These are phyloP conservation scores for Podocnemis expansa DNA, from an alignment of 2,113 vertebrate species.

Conservation along the genomic window DNA sequence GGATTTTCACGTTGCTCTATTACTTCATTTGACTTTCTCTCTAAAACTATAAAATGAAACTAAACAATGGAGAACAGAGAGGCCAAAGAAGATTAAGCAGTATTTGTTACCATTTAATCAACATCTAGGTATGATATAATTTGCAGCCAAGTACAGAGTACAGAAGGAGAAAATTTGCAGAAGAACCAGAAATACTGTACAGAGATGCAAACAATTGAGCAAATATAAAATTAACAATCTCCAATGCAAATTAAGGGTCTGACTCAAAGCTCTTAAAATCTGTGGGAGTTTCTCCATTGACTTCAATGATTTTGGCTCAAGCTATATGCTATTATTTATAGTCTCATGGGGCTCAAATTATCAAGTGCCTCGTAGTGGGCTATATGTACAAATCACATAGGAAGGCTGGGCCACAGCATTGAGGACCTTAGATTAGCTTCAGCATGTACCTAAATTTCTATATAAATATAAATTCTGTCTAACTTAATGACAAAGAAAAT, in stretches of 20 bases:
- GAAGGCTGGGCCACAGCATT: fast-evolving
- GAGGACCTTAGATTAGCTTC: not conserved
- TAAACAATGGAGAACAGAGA: not conserved
- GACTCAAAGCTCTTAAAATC: not conserved
- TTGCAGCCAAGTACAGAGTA: not conserved
- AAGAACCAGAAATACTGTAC: fast-evolving
- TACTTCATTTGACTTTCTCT: not conserved
- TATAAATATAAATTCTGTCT: not conserved
- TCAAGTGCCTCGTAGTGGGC: not conserved
- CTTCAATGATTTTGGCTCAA: not conserved
- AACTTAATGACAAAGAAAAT: not conserved
- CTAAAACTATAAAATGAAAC: not conserved
- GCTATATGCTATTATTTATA: not conserved
- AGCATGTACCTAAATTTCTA: not conserved
- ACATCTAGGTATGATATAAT: not conserved
- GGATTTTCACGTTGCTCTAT: not conserved
- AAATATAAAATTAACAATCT: not conserved
- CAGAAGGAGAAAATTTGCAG: not conserved
- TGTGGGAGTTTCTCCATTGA: not conserved
- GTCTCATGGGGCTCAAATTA: not conserved
- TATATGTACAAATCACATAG: not conserved
- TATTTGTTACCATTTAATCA: not conserved
- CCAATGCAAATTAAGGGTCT: not conserved
- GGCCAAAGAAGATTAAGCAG: not conserved
- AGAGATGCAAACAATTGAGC: not conserved